Evolutionary conservation across 1,140 invertebrate genomes (phyloP), one percentile per base, ranked within the genome.

Genomic region (Nebria ingens): DNA sequence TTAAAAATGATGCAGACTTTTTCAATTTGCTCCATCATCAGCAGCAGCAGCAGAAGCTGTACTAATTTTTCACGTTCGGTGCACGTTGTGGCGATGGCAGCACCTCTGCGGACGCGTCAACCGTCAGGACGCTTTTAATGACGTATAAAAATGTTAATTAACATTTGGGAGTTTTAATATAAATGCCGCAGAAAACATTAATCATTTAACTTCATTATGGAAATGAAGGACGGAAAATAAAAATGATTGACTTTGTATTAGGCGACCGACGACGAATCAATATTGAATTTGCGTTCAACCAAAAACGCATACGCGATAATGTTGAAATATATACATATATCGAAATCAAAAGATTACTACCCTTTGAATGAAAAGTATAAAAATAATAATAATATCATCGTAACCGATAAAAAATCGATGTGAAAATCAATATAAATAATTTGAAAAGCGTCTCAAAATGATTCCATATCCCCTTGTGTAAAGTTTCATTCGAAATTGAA

Each of bases 61-160:
- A n/a, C n/a, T 34, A 34, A 34, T 34, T 9, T 34, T 34, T 34
- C 25, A 34, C 25, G 25, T 34, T n/a, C 25, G 25, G 25, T 34
- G 6, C 6, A 6, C n/a, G 6, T 34, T 34, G 25, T 34, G 25
- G 25, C n/a, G 25, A 34, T 34, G 25, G 25, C 25, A 34, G 25
- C 25, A 34, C 25, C 25, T 34, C 25, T 34, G 25, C 25, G 25
- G n/a, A 34, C 40, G 40, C 17, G 40, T 45, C 40, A 45, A 45
- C 9, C 17, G 40, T 12, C 40, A 17, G 6, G 3, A 45, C 3
- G 40, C 9, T 12, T 45, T 45, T 45, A 45, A 45, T 45, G 40
- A 45, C 40, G 15, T 12, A 45, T 45, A 45, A 45, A 45, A 45
- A 45, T 45, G 40, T 45, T 45, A 45, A 45, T 45, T 45, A 45